Base-by-base conservation (phyloP, 2,113 vertebrate species). In the Oncorhynchus tshawytscha region DNA sequence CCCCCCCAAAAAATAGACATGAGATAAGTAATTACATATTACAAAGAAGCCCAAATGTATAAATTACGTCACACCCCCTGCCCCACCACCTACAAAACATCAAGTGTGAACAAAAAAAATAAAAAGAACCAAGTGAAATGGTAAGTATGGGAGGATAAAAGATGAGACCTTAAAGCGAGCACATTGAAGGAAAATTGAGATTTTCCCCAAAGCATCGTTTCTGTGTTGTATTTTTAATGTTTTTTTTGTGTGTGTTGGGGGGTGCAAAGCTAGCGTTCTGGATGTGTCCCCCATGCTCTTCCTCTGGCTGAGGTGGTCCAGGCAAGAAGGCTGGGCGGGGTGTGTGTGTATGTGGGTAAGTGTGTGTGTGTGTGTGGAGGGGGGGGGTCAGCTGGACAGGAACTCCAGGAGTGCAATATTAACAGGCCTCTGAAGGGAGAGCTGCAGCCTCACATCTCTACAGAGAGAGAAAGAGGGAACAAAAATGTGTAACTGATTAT, bases 401-500 rank as follows among this genome's bases (percentile, higher is more conserved):
- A 84, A 86, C 84, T 90, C 90, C 34, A 81, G 80, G 90, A 94
- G 94, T 94, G 93, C 93, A 93, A 94, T 83, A 84, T 70, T 81
- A 87, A 85, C 82, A 86, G 82, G 89, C 75, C 89, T 89, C 71
- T 86, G 78, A 86, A 86, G 85, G 70, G 22, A 66, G 0, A 78
- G 76, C 75, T 64, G 78, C 67, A 84, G 90, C 20, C 57, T 96
- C 92, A 96, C 75, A 94, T 90, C 85, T 96, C 96, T 97, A 79
- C 74, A 73, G 84, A 87, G 84, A 87, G 74, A 73, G 2, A 66
- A 25, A 54, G 8, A 34, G 29, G 77, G 22, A 9, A 25, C 39
- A 70, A 18, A 9, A 9, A 62, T 62, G 5, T 62, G n/a, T 5
- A 15, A 54, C 2, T 54, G 51, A 16, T 7, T 54, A 45, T 45